Percentiles rank a stretch among this genome's conserved stretches.
Conservation (phyloP, 2,888 invertebrate species). For the Abrostola tripartita region DNA sequence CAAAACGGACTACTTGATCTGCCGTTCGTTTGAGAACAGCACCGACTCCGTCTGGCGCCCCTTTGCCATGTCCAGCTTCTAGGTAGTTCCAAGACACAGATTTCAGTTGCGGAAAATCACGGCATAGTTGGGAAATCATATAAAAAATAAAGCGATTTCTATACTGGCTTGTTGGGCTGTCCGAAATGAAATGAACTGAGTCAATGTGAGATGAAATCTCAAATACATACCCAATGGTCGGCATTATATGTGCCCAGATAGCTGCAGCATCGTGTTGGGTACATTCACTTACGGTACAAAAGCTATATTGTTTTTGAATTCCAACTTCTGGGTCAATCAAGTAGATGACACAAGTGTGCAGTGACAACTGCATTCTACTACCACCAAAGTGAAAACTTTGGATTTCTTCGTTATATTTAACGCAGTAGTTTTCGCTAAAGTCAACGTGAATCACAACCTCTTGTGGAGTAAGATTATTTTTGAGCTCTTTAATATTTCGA, state of each 20-base stretch:
- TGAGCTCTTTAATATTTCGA: slow-evolving; percentile 2
- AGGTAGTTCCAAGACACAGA: slow-evolving; percentile 45
- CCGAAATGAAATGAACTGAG: slow-evolving; percentile 45
- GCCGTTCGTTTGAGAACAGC: slow-evolving; percentile 46
- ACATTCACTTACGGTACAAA: slow-evolving; percentile 8
- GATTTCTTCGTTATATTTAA: slow-evolving; percentile 27
- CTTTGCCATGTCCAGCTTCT: slow-evolving; percentile 22
- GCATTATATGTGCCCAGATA: slow-evolving; percentile 38
- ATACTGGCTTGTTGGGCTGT: slow-evolving; percentile 51
- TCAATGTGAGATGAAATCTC: neutral
- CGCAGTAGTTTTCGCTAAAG: slow-evolving; percentile 30
- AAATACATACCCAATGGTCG: neutral
- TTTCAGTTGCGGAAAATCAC: slow-evolving; percentile 13
- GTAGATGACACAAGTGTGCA: slow-evolving; percentile 57
- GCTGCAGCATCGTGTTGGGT: slow-evolving; percentile 41
- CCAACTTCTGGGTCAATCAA: slow-evolving; percentile 1
- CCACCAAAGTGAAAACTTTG: slow-evolving; percentile 45
- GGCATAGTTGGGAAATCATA: slow-evolving; percentile 27
- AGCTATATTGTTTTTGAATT: slow-evolving; percentile 12
- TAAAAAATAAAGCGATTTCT: slow-evolving; percentile 52
- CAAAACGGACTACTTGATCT: slow-evolving; percentile 40
- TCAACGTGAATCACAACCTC: slow-evolving; percentile 26
- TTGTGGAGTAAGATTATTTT: slow-evolving; percentile 1
- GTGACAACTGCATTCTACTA: slow-evolving; percentile 58
- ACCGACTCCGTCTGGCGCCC: slow-evolving; percentile 22